These are phyloP conservation scores for Dolomedes plantarius DNA, from an alignment of 2,888 invertebrate genomes.

Conservation along the genomic window DNA sequence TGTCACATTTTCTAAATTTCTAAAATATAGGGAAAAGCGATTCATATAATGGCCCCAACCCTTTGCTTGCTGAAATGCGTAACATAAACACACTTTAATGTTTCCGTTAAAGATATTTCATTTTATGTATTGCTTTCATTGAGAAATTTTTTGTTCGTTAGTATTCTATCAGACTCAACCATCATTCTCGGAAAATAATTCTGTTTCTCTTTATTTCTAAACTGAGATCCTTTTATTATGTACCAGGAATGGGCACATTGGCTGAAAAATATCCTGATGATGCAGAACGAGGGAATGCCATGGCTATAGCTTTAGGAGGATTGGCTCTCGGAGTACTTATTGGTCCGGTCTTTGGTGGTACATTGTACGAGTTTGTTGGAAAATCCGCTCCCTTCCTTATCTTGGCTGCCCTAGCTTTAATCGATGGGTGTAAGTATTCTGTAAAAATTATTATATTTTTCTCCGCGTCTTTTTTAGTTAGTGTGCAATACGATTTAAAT, in stretches of 20 bases:
- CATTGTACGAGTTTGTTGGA: conserved; percentile 99
- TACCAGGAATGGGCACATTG: conserved; percentile 99
- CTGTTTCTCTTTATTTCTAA: too few species aligned
- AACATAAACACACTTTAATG: too few species aligned
- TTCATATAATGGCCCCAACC: too few species aligned
- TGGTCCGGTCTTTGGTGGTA: conserved; percentile 98
- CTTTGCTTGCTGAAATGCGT: too few species aligned
- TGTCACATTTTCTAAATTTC: too few species aligned
- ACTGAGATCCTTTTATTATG: too few species aligned
- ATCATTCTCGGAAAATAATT: too few species aligned
- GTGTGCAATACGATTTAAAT: not conserved
- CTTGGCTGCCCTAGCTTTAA: conserved; percentile 93
- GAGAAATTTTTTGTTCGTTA: too few species aligned
- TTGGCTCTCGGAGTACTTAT: conserved; percentile 97
- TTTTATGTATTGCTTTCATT: too few species aligned
- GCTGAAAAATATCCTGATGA: conserved; percentile 98
- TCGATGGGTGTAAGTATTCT: conserved; percentile 90
- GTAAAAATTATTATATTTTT: not conserved
- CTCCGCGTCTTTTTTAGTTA: not conserved
- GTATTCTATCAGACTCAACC: too few species aligned
- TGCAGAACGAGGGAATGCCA: conserved; percentile 97
- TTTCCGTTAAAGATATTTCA: too few species aligned
- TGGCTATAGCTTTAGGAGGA: conserved; percentile 98
- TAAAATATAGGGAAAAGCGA: too few species aligned
- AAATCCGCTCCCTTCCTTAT: conserved; percentile 98